Conservation (phyloP, 2,888 invertebrate species). For the Dasypolia templi region DNA sequence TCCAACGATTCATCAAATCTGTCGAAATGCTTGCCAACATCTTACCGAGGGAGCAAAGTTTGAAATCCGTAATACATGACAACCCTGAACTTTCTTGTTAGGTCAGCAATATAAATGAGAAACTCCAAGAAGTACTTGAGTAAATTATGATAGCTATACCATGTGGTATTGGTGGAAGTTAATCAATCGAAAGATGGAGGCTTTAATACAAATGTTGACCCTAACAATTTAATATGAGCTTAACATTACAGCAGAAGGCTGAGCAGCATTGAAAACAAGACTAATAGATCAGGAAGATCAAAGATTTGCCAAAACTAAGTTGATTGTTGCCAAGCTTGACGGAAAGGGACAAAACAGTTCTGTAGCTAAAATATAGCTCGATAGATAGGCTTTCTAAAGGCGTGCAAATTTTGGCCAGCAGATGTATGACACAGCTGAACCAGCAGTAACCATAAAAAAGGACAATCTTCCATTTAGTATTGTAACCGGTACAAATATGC, state of each 20-base stretch:
- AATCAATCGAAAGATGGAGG: slow-evolving; percentile 11
- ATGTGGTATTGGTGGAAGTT: slow-evolving; percentile 34
- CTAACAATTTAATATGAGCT: neutral
- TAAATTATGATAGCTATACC: slow-evolving; percentile 39
- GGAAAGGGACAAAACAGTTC: too few species aligned
- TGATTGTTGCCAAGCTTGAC: too few species aligned
- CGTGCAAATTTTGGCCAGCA: neutral
- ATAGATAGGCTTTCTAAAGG: too few species aligned
- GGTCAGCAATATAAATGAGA: slow-evolving; percentile 50
- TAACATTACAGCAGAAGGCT: neutral
- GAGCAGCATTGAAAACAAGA: neutral
- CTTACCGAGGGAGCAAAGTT: slow-evolving; percentile 56
- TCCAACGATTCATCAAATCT: slow-evolving; percentile 65
- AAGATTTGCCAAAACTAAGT: neutral
- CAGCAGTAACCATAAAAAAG: neutral
- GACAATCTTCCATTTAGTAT: neutral
- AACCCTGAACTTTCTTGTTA: slow-evolving; percentile 49
- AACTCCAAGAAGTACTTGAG: slow-evolving; percentile 47
- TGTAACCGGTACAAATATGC: neutral
- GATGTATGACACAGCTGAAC: neutral
- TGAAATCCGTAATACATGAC: slow-evolving; percentile 53
- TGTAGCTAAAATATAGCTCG: too few species aligned
- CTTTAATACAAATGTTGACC: neutral
- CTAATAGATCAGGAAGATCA: too few species aligned
- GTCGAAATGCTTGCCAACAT: slow-evolving; percentile 60